Evolutionary conservation across 2,888 invertebrate genomes (phyloP), one percentile per base, ranked within the genome.

Genomic region (Micoletzkya japonica): DNA sequence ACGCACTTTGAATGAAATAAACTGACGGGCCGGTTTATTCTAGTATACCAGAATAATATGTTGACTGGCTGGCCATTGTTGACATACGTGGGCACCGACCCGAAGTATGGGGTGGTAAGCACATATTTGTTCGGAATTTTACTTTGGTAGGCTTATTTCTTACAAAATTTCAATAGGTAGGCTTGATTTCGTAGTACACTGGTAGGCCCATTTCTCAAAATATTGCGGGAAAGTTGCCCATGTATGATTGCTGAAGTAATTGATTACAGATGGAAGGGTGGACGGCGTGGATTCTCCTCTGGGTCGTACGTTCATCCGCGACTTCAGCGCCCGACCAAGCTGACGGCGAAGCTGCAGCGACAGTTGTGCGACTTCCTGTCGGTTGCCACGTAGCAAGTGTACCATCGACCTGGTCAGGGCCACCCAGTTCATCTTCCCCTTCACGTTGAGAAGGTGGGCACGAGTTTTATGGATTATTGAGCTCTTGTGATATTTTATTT

Each of bases 371-470:
- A 98, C 88, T 96, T 97, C 6, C 89, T 98, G 73, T 95, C 96
- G 7, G 95, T 97, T 76, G 95, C 97, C 94, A 89, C 97, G 0
- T 97, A 96, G 77, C 96, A 91, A 91, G 63, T 98, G 97, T 97
- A 88, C 77, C 4, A 63, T 58, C 7, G 75, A 77, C 37, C 37
- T 81, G 17, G 78, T 76, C 61, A 71, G 70, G 37, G 73, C 72
- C 30, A 92, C 93, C 85, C 95, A 97, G 64, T 98, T 98, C 89
- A 89, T 97, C 80, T 93, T 98, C 86, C 95, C 97, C 68, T 98
- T 98, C 88, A 95, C 96, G 87, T 95, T 95, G 59, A 90, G 97
- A 26, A 14, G 64, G 64, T 64, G 0, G 17, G 64, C 24, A 30
- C 2, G 44, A 14, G 10, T 10, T 14, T 14, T 10, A 20, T 14